Percentiles rank a stretch among this genome's conserved stretches.
These are phyloP conservation scores for Rhinolophus ferrumequinum DNA, from an alignment of 2,113 vertebrate genomes.

Conservation along the genomic window DNA sequence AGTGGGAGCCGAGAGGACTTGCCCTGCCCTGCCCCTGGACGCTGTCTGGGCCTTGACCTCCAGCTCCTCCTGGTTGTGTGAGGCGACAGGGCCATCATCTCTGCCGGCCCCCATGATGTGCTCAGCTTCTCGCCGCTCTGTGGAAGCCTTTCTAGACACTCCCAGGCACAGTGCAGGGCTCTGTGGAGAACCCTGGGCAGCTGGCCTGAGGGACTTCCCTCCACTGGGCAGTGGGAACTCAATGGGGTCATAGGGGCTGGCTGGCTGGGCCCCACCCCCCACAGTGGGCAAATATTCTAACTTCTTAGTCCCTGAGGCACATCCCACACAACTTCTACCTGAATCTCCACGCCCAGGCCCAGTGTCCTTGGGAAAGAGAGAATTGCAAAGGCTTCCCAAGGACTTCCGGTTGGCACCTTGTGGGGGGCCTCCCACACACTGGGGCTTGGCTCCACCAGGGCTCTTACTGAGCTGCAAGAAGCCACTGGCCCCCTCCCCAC, in stretches of 20 bases:
- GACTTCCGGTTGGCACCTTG: neutral
- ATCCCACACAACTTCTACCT: neutral
- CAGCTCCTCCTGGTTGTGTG: neutral
- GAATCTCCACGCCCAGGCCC: neutral
- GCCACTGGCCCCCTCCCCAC: neutral
- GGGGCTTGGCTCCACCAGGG: neutral
- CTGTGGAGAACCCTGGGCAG: neutral
- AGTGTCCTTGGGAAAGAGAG: neutral
- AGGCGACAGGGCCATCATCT: neutral
- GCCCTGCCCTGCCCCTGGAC: neutral
- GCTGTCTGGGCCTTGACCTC: neutral
- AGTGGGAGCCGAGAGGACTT: neutral
- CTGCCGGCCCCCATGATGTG: fast-evolving
- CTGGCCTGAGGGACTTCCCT: neutral
- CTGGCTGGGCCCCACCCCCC: neutral
- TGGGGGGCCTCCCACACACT: neutral
- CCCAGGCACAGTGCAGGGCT: neutral
- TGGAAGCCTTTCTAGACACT: neutral
- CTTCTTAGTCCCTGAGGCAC: neutral
- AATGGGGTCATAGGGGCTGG: neutral
- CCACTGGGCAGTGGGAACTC: neutral
- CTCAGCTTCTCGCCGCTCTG: neutral
- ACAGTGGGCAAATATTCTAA: neutral
- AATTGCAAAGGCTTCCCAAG: neutral
- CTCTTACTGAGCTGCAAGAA: neutral